phyloP scores from a whole-genome alignment of 2,888 invertebrate genomes.

The Andrena bucephala region DNA sequence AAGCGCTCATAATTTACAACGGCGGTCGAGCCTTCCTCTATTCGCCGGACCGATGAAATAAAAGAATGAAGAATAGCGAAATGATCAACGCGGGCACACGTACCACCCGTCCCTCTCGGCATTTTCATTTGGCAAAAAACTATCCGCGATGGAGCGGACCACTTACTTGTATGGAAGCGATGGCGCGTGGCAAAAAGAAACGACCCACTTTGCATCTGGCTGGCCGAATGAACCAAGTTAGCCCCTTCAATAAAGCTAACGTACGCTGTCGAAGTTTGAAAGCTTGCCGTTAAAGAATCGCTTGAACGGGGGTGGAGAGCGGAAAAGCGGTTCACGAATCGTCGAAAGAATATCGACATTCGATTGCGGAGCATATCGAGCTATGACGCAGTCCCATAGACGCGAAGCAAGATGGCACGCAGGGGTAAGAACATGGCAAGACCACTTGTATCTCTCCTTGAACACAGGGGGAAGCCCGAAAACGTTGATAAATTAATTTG shows the following conservation, averaged over 20 bases:
- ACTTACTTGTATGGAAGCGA: conserved; percentile 12
- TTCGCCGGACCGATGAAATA: not conserved
- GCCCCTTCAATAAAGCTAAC: conserved; percentile 70
- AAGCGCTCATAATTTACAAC: conserved; percentile 78
- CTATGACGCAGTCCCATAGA: not conserved
- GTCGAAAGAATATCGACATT: conserved; percentile 61
- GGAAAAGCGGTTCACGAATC: conserved; percentile 3
- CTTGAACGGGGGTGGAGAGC: not conserved
- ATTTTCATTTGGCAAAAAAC: conserved; percentile 11
- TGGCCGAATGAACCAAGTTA: conserved; percentile 64
- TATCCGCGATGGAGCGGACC: not conserved
- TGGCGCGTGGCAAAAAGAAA: conserved; percentile 54
- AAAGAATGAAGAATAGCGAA: conserved; percentile 1
- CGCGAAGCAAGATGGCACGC: not conserved
- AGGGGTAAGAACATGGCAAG: conserved; percentile 8
- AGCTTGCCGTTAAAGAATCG: conserved; percentile 46
- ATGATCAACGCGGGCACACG: not conserved
- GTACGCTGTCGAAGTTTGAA: conserved; percentile 60
- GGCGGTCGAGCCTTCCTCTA: conserved; percentile 25
- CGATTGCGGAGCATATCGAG: conserved; percentile 54
- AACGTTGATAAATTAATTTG: conserved; percentile 76
- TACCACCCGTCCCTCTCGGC: no score
- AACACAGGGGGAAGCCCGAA: conserved; percentile 14
- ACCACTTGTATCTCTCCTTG: not conserved
- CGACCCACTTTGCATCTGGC: conserved; percentile 47